Base-by-base conservation (phyloP, 2,888 invertebrate genomes). In the Dexiosoma caninum region DNA sequence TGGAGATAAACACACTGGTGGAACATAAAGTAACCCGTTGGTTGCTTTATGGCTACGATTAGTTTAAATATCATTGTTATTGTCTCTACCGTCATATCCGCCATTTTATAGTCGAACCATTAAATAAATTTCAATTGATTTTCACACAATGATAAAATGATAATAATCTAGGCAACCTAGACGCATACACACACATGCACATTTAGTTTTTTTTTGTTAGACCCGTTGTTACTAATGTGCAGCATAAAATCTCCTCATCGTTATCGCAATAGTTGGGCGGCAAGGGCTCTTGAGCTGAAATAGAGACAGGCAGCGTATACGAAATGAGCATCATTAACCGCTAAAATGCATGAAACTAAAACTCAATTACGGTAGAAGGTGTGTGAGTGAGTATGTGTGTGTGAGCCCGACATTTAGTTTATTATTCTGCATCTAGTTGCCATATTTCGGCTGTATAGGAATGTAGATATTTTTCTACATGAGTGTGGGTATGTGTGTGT, bases 81-180 rank as follows among this genome's bases (percentile, higher is more conserved):
- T 57, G 49, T 49, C 60, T 60, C 55, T 9, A 60, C 7, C 42
- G 32, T 46, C 40, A 53, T 59, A 55, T 62, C 40, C 64, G 66
- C 40, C 9, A n/a, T 49, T 51, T 60, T 59, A 57, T 55, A 57
- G 69, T 57, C 40, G 19, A 74, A 30, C 55, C 30, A 37, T 66
- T 70, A 70, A 62, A 77, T 46, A 70, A 62, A 46, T 5, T 77
- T 55, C 53, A 77, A 77, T 77, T 77, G 77, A 64, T 77, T 77
- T 70, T 77, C 70, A 70, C 77, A 64, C 77, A 55, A 6, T 19
- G 46, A 64, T 64, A 77, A 77, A 70, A 70, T 55, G 37, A 55
- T 77, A 55, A 44, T 64, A 53, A 55, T 62, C 62, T 35, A n/a
- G 14, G 5, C 44, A 35, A 16, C 2, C 16, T n/a, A 16, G n/a